These are phyloP conservation scores for Aurelia coerulea DNA, from an alignment of 30 jellyfish, hydroid and myxozoan species.

Conservation along the genomic window DNA sequence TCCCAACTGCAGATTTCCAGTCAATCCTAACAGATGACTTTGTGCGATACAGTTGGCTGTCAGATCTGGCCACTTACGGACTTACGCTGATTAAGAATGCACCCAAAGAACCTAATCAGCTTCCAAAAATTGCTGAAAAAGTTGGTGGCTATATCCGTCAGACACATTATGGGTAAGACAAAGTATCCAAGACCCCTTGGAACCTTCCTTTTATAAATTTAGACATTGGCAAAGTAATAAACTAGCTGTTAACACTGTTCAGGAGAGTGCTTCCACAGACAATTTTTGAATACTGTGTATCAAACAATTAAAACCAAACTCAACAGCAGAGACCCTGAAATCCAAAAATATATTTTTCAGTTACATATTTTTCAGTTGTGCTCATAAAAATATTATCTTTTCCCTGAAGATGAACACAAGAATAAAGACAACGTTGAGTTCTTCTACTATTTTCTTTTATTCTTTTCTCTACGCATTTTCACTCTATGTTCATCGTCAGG, in stretches of 20 bases:
- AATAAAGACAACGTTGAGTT: too few relatives aligned
- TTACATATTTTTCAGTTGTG: too few relatives aligned
- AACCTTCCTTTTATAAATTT: neutral
- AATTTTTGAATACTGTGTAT: too few relatives aligned
- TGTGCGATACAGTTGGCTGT: slow-evolving; percentile 26
- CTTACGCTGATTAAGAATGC: slow-evolving; percentile 56
- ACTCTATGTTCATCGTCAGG: too few relatives aligned
- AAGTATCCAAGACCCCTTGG: neutral
- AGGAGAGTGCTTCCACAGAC: too few relatives aligned
- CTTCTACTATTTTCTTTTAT: too few relatives aligned
- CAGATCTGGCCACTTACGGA: slow-evolving; percentile 38
- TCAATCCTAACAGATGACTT: slow-evolving; percentile 31
- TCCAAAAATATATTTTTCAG: too few relatives aligned
- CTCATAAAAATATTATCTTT: too few relatives aligned
- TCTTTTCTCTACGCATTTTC: too few relatives aligned
- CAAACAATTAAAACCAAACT: too few relatives aligned
- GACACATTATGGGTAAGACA: slow-evolving; percentile 58
- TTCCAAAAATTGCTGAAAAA: slow-evolving; percentile 8
- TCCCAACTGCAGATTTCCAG: slow-evolving; percentile 29
- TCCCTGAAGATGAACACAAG: too few relatives aligned
- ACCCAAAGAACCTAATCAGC: slow-evolving; percentile 38
- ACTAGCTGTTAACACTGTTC: neutral
- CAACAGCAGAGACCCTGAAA: too few relatives aligned
- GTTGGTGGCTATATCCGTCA: slow-evolving; percentile 44
- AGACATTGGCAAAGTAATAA: neutral